Evolutionary conservation across 2,113 vertebrate species (phyloP).

Genomic region (Pao palembangensis): DNA sequence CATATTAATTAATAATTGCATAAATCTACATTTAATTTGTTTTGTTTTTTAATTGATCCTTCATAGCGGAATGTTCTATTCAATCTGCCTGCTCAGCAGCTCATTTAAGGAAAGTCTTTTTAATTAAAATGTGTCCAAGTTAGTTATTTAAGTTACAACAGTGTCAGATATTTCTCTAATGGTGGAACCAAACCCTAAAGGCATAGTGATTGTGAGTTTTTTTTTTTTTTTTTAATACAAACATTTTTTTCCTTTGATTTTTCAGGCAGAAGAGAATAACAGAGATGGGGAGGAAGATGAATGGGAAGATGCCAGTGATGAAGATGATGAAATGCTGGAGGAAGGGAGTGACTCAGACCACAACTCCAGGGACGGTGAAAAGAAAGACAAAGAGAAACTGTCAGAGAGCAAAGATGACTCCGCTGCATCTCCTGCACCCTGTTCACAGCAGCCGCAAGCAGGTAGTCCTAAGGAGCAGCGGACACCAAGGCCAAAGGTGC

Average conservation of each 20-base stretch:
- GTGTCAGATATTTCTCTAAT: too few relatives aligned
- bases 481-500: constrained; percentile 61
- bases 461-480: constrained; percentile 70
- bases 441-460: constrained; percentile 8
- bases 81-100: not conserved
- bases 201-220: too few relatives aligned
- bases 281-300: constrained; percentile 48
- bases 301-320: constrained; percentile 59
- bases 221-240: too few relatives aligned
- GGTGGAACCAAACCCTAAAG: too few relatives aligned
- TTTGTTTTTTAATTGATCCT: too few relatives aligned
- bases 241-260: not conserved
- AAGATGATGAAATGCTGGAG: constrained; percentile 12
- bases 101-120: not conserved
- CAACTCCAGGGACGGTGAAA: constrained; percentile 34
- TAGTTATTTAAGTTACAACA: too few relatives aligned
- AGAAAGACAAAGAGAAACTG: constrained; percentile 48
- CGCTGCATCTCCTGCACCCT: not conserved
- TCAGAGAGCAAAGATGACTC: constrained; percentile 27
- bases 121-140: not conserved
- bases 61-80: too few relatives aligned
- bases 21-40: too few relatives aligned
- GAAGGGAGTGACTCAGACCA: constrained; percentile 45
- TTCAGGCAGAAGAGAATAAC: constrained; percentile 42
- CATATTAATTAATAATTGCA: not conserved